Percentiles rank a stretch among this genome's conserved stretches.
phyloP scores from a whole-genome alignment of 2,797 vertebrate species.

The Hybognathus amarus region DNA sequence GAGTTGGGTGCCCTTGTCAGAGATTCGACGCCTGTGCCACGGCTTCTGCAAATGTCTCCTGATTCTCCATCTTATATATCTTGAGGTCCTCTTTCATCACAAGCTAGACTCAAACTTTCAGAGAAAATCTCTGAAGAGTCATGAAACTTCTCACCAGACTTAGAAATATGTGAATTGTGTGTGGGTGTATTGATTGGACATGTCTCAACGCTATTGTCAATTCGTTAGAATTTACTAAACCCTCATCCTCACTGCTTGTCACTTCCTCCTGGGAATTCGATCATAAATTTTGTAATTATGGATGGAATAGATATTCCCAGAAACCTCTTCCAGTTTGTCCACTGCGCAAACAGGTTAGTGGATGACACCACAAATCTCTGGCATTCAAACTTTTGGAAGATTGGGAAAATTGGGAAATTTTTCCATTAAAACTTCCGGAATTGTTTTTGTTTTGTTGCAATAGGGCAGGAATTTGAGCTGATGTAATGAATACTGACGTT shows the following conservation, averaged over 20 bases:
- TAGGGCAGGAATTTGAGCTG: neutral
- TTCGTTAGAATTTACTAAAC: slow-evolving; percentile 9
- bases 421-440: neutral
- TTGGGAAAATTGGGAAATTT: neutral
- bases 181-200: neutral
- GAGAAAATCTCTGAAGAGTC: slow-evolving; percentile 9
- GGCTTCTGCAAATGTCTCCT: slow-evolving; percentile 9
- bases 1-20: neutral
- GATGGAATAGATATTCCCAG: neutral
- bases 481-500: neutral
- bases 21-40: neutral
- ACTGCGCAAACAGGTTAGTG: neutral
- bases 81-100: neutral
- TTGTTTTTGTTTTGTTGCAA: too few relatives aligned
- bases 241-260: neutral
- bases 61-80: slow-evolving; percentile 49
- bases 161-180: neutral
- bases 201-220: neutral
- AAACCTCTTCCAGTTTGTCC: neutral
- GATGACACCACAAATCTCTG: neutral
- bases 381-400: neutral
- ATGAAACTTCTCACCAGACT: neutral
- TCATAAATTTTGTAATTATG: neutral
- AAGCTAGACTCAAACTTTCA: neutral
- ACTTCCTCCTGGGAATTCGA: neutral